Conservation (phyloP, 1,140 invertebrate genomes). For the Brachionus angularis region DNA sequence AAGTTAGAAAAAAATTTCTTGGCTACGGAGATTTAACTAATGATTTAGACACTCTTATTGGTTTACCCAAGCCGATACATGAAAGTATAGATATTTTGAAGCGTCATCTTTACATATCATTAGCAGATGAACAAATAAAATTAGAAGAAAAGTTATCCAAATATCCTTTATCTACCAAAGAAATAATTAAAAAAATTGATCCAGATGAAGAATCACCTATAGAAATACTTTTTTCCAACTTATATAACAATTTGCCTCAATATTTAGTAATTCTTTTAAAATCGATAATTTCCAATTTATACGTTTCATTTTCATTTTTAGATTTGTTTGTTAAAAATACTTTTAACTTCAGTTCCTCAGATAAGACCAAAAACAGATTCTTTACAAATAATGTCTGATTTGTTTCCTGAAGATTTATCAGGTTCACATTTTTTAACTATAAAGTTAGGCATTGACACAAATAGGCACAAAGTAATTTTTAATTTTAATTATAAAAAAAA, state of each 20-base stretch:
- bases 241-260: slow-evolving; percentile 64
- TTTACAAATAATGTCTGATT: slow-evolving; percentile 95
- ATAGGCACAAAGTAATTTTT: slow-evolving; percentile 73
- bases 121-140: slow-evolving; percentile 61
- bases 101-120: slow-evolving; percentile 62
- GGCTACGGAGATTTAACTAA: slow-evolving; percentile 70
- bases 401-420: slow-evolving; percentile 92
- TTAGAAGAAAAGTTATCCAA: slow-evolving; percentile 61
- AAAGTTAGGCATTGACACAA: slow-evolving; percentile 92
- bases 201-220: background rate
- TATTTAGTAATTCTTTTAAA: slow-evolving; percentile 67
- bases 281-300: background rate
- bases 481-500: background rate
- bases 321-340: slow-evolving; percentile 90
- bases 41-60: slow-evolving; percentile 77
- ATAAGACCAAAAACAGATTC: slow-evolving; percentile 96
- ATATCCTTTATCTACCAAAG: slow-evolving; percentile 59
- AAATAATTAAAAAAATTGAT: background rate
- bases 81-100: slow-evolving; percentile 86
- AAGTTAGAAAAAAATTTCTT: slow-evolving; percentile 86
- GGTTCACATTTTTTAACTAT: slow-evolving; percentile 90
- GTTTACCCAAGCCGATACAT: slow-evolving; percentile 86
- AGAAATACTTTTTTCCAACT: slow-evolving; percentile 10
- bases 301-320: slow-evolving; percentile 47
- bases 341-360: slow-evolving; percentile 91